Percentiles rank a stretch among this genome's conserved stretches.
These are phyloP conservation scores for Arctopsyche grandis DNA, from an alignment of 1,140 invertebrate genomes.

Conservation along the genomic window DNA sequence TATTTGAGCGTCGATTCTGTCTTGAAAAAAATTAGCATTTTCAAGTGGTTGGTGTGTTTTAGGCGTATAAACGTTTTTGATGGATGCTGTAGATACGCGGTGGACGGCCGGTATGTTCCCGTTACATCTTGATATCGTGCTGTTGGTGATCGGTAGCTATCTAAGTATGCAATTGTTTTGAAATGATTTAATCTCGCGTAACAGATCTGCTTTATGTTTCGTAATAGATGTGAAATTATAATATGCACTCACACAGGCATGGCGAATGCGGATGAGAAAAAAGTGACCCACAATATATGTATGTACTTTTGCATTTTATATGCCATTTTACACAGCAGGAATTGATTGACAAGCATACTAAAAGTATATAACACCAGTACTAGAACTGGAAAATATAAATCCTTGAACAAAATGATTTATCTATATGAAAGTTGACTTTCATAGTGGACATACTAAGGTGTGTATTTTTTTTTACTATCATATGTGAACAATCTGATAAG, in stretches of 20 bases:
- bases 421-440: too few relatives aligned
- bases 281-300: neutral
- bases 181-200: slow-evolving; percentile 39
- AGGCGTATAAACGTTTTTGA: neutral
- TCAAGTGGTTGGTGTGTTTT: neutral
- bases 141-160: slow-evolving; percentile 21
- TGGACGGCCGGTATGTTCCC: neutral
- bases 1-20: neutral
- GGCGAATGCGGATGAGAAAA: slow-evolving; percentile 28
- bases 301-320: too few relatives aligned
- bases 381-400: too few relatives aligned
- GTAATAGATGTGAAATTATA: slow-evolving; percentile 34
- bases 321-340: too few relatives aligned
- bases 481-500: too few relatives aligned
- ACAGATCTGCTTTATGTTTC: slow-evolving; percentile 27
- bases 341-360: too few relatives aligned
- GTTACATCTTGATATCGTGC: slow-evolving; percentile 22
- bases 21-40: too few relatives aligned
- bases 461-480: too few relatives aligned
- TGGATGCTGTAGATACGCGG: neutral
- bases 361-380: too few relatives aligned
- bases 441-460: too few relatives aligned
- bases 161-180: slow-evolving; percentile 39
- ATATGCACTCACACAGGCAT: slow-evolving; percentile 25
- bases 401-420: too few relatives aligned